Evolutionary conservation across 2,113 vertebrate genomes (phyloP), one percentile per base, ranked within the genome.

Genomic region (Hepsetus odoe): DNA sequence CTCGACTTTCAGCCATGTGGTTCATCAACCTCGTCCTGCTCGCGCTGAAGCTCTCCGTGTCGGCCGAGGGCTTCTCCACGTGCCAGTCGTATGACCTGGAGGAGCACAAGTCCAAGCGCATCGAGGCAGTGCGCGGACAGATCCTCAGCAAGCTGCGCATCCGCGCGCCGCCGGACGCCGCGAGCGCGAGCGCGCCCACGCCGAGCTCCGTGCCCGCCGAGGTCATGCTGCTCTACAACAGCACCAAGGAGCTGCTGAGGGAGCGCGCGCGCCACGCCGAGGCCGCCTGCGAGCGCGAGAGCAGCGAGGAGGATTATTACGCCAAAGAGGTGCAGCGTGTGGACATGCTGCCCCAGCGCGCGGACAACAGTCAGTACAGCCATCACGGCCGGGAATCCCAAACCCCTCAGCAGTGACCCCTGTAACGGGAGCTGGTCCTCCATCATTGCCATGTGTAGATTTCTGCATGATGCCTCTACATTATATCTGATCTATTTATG

Each of bases 311-410:
- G 90, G 98, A 98, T 40, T 99, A 99, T 73, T 99, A 99, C 1
- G 98, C 97, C 71, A 99, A 99, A 88, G 98, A 99, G 89, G 96
- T 99, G 80, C 97, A 99, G 90, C 95, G 98, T 86, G 94, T 99
- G 26, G 96, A 99, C 86, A 95, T 97, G 96, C 85, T 91, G 80
- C 90, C 94, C 55, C 93, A 88, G 5, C 91, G 89, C 53, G 85
- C 89, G 4, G 86, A 92, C 72, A 89, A 87, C 4, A 94, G 93
- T 94, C 82, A 93, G 93, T 90, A 62, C 6, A 55, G 51, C 51
- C n/a, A n/a, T n/a, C n/a, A n/a, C n/a, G n/a, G n/a, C n/a, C n/a
- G n/a, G n/a, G n/a, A n/a, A n/a, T n/a, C n/a, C n/a, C n/a, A n/a
- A n/a, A n/a, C n/a, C n/a, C n/a, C n/a, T n/a, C n/a, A n/a, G n/a